Evolutionary conservation across 92 coral and sea anemone genomes (phyloP).

Genomic region (Blastomussa wellsi): DNA sequence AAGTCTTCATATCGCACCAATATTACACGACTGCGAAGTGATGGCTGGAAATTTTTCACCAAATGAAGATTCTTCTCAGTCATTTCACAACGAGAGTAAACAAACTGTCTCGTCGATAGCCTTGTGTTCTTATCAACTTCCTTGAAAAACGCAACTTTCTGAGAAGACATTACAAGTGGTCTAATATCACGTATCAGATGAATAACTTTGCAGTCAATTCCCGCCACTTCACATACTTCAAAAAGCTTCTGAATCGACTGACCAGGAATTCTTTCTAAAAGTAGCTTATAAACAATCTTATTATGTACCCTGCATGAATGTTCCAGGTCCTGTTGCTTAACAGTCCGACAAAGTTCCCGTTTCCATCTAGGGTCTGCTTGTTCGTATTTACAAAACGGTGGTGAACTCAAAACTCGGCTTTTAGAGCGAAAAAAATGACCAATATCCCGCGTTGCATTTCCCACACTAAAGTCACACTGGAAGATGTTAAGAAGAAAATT

Average conservation of each 20-base stretch:
- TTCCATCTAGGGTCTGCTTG: slow-evolving; percentile 36
- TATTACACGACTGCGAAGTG: background rate
- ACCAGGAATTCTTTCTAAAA: slow-evolving; percentile 42
- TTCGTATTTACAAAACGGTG: slow-evolving; percentile 40
- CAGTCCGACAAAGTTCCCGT: slow-evolving; percentile 17
- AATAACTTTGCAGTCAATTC: slow-evolving; percentile 43
- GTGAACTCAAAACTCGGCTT: slow-evolving; percentile 37
- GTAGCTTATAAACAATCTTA: slow-evolving; percentile 37
- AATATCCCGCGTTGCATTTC: background rate
- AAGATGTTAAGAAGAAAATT: slow-evolving; percentile 30
- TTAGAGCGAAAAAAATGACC: slow-evolving; percentile 23
- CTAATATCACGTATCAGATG: slow-evolving; percentile 42
- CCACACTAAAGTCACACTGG: slow-evolving; percentile 42
- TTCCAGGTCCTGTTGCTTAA: slow-evolving; percentile 10
- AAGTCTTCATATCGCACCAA: slow-evolving; percentile 53
- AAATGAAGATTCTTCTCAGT: slow-evolving; percentile 33
- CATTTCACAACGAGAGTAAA: slow-evolving; percentile 33
- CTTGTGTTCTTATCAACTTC: slow-evolving; percentile 15
- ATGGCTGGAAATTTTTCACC: slow-evolving; percentile 2
- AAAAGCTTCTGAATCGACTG: slow-evolving; percentile 26
- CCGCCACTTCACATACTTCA: slow-evolving; percentile 24
- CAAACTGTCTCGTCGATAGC: slow-evolving; percentile 24
- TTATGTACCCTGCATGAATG: slow-evolving; percentile 32
- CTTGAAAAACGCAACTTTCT: slow-evolving; percentile 36
- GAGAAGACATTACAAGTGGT: slow-evolving; percentile 45